Conservation (phyloP, 1,140 invertebrate genomes). For the Drosophila burlai region DNA sequence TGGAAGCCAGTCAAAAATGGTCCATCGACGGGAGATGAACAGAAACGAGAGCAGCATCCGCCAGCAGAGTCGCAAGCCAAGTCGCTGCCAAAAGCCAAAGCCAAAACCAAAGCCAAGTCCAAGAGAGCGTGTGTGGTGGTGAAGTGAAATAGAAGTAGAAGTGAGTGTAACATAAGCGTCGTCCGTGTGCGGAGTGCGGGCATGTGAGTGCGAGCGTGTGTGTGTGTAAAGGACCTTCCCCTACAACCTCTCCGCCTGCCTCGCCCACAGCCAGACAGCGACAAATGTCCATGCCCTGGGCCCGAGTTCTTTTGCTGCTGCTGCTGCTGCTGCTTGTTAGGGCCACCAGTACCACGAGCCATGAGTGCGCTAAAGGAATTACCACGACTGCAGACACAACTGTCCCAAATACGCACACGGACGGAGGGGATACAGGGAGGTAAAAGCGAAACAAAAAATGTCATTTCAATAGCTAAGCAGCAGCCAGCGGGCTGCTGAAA, state of each 20-base stretch:
- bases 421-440: background rate
- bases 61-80: slow-evolving; percentile 34
- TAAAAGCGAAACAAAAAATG: slow-evolving; percentile 39
- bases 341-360: slow-evolving; percentile 30
- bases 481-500: slow-evolving; percentile 23
- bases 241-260: background rate
- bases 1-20: slow-evolving; percentile 81
- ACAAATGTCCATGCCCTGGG: slow-evolving; percentile 39
- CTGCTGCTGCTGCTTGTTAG: slow-evolving; percentile 52
- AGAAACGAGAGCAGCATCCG: slow-evolving; percentile 59
- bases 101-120: slow-evolving; percentile 47
- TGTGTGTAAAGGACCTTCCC: slow-evolving; percentile 6
- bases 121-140: slow-evolving; percentile 61
- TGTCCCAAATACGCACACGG: slow-evolving; percentile 34
- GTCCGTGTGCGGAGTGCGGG: slow-evolving; percentile 14
- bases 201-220: background rate
- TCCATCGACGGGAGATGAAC: slow-evolving; percentile 81
- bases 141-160: slow-evolving; percentile 39
- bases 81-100: slow-evolving; percentile 46
- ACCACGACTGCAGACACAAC: slow-evolving; percentile 43
- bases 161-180: slow-evolving; percentile 20
- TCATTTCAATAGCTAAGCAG: slow-evolving; percentile 63
- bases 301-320: slow-evolving; percentile 44
- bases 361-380: slow-evolving; percentile 43
- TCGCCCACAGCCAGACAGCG: slow-evolving; percentile 27